These are phyloP conservation scores for Cacatua alba DNA, from an alignment of 2,113 vertebrate genomes.

Conservation along the genomic window DNA sequence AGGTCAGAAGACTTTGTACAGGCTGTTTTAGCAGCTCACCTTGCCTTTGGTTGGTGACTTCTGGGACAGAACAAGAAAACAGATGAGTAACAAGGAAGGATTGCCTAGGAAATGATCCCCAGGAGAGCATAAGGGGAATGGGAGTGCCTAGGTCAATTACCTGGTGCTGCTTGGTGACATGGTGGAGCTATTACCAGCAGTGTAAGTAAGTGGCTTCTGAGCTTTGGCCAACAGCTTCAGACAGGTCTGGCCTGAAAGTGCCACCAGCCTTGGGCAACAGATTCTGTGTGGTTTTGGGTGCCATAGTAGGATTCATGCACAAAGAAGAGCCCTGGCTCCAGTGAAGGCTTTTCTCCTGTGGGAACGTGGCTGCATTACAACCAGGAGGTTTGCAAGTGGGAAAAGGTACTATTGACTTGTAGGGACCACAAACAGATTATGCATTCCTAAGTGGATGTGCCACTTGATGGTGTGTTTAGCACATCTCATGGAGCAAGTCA, in stretches of 20 bases:
- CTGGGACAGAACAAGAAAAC: neutral
- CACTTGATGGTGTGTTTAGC: neutral
- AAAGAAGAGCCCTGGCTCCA: neutral
- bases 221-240: neutral
- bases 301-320: neutral
- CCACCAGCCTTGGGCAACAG: neutral
- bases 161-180: neutral
- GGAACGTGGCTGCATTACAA: neutral
- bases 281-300: neutral
- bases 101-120: neutral
- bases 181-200: neutral
- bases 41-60: neutral
- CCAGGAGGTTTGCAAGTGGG: neutral
- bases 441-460: neutral
- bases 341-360: neutral
- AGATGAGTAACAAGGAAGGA: neutral
- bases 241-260: neutral
- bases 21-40: neutral
- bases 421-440: fast-evolving
- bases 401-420: neutral
- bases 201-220: neutral
- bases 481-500: neutral
- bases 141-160: neutral
- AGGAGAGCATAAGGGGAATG: neutral
- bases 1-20: neutral